These are phyloP conservation scores for Manis crassicaudata DNA, from an alignment of 2,797 vertebrate species.

Conservation along the genomic window DNA sequence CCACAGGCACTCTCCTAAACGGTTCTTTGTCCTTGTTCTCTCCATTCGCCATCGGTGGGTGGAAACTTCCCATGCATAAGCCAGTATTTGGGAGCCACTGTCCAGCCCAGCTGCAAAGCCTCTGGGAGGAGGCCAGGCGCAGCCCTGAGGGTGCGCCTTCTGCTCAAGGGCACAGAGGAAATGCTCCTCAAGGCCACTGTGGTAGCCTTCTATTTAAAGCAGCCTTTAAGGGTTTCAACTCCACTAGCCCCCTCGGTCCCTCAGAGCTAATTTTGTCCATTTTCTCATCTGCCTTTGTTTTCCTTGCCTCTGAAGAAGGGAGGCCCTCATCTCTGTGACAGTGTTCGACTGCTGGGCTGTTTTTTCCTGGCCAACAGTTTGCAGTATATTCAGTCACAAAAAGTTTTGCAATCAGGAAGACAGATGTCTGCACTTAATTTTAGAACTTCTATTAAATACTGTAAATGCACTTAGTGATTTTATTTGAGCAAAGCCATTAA, in stretches of 20 bases:
- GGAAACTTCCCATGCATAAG: conserved; percentile 14
- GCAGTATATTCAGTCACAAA: conserved; percentile 11
- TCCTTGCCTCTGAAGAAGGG: conserved; percentile 15
- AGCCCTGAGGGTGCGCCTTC: background rate
- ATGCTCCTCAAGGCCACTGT: background rate
- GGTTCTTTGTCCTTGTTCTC: background rate
- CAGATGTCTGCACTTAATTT: conserved; percentile 63
- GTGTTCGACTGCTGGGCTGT: background rate
- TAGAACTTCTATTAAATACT: conserved; percentile 66
- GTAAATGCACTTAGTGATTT: conserved; percentile 57
- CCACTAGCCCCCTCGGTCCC: background rate
- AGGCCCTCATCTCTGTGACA: background rate
- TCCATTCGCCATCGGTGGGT: background rate
- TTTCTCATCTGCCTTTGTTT: conserved; percentile 53
- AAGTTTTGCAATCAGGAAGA: conserved; percentile 68
- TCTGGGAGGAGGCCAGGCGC: background rate
- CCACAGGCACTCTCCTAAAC: background rate
- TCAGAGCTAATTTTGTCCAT: conserved; percentile 38
- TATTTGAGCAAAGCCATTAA: conserved; percentile 53
- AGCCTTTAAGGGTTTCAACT: background rate
- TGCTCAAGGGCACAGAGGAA: background rate
- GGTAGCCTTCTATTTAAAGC: conserved; percentile 57
- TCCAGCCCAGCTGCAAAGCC: background rate
- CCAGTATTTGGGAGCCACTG: background rate
- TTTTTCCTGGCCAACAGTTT: conserved; percentile 44